Conservation (phyloP, 2,113 vertebrate species). For the Phocoena sinus region DNA sequence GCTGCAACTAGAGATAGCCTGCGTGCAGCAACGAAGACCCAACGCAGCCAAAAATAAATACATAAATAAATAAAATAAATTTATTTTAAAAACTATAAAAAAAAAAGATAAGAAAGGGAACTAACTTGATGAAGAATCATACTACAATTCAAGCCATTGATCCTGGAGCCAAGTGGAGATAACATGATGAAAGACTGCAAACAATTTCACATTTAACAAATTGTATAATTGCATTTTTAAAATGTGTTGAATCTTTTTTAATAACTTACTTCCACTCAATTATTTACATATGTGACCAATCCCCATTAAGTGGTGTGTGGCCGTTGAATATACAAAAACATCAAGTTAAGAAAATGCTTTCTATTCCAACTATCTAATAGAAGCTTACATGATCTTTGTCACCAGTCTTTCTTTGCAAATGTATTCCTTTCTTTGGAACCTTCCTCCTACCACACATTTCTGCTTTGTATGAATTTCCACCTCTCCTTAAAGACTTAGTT, state of each 20-base stretch:
- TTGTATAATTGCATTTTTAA: neutral
- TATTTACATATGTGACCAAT: neutral
- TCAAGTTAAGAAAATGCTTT: neutral
- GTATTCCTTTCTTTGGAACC: neutral
- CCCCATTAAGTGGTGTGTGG: neutral
- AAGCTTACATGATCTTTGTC: neutral
- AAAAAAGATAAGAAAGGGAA: neutral
- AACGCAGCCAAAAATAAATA: no score
- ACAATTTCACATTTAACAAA: neutral
- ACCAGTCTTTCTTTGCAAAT: neutral
- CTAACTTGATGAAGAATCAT: neutral
- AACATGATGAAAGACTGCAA: neutral
- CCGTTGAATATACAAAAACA: neutral
- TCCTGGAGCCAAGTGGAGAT: neutral
- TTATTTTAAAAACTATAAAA: neutral
- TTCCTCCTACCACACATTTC: neutral
- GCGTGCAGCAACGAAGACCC: no score
- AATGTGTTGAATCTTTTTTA: neutral
- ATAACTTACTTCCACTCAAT: neutral
- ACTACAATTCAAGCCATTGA: neutral
- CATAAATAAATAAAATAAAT: no score
- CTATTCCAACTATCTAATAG: neutral
- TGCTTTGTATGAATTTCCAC: neutral
- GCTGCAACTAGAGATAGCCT: no score
- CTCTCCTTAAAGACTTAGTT: neutral